Evolutionary conservation across 2,797 vertebrate species (phyloP), one percentile per base, ranked within the genome.

Genomic region (Chaetophractus vellerosus): DNA sequence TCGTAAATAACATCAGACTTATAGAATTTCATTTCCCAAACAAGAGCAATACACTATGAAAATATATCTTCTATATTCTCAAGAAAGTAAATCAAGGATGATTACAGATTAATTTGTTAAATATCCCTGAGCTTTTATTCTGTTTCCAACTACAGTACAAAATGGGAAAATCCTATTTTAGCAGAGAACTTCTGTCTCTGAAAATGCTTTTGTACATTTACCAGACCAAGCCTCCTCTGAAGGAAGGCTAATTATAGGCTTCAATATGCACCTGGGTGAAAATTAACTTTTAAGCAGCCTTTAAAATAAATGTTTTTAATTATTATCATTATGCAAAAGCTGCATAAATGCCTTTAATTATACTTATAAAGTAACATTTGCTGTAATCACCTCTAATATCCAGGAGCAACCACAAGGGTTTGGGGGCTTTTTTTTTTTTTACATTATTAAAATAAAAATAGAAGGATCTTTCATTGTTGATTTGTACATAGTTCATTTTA

Each of bases 321-420:
- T 95, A 94, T 96, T 95, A 94, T 92, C 78, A 94, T 97, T 94
- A 93, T 57, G 52, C 36, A 78, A 90, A 90, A 90, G 55, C 81
- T 90, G 21, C 74, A 90, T 74, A 93, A 97, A 95, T 95, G 81
- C 12, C n/a, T 96, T 95, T 92, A 97, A 92, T 86, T 95, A 52
- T 90, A 41, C 66, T 93, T 94, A 72, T 75, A 96, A 96, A 95
- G 83, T 72, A 92, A 88, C 28, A 81, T 78, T 96, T 95, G 78
- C 92, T 93, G n/a, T 92, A 57, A 81, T 90, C 90, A 97, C 86
- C n/a, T 89, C 26, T 89, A 90, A 91, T 66, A 94, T 90, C 11
- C 26, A 28, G 41, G 64, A 83, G 1, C 3, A 90, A 95, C 12
- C 6, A 66, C 3, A 94, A 52, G 5, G 1, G 14, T 78, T 96